Base-by-base conservation (phyloP, 2,888 invertebrate species). In the Limnephilus lunatus region DNA sequence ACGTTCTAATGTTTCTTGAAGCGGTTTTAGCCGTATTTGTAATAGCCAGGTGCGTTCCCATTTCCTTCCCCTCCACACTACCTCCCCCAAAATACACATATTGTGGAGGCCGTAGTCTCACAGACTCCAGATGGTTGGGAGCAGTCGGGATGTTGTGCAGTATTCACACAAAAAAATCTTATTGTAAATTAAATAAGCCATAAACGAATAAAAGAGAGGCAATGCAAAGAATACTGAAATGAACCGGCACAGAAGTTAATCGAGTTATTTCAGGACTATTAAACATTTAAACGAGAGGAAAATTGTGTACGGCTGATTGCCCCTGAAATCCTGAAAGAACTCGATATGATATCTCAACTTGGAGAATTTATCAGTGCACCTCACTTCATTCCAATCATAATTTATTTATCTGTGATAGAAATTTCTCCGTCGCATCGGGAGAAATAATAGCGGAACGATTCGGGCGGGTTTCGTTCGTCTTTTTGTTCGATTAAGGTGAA, bases 211-310 rank as follows among this genome's bases (percentile, higher is more conserved):
- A 48, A 48, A 48, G 15, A 15, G 48, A 48, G 15, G 48, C 15
- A 4, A 48, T 5, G 5, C 1, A 68, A 68, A 68, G 68, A 68
- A 68, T 25, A 68, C 19, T 3, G 25, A 68, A 68, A 19, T 68
- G 68, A 68, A 68, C 68, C 68, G 1, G 25, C 53, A 68, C 68
- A 68, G 68, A 68, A 68, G 68, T 68, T 68, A 68, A 68, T 25
- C 68, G 85, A 14, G 14, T 85, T 85, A 85, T 39, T 44, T 85
- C 85, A 11, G 30, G 85, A n/a, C 85, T 85, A 85, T 85, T 85
- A 39, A 85, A 25, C 44, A 85, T 85, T 39, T 14, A 85, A 31
- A 85, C 85, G 85, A 44, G 85, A n/a, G 85, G 85, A 85, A 85
- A 39, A 44, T 85, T 85, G 39, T 85, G 14, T 44, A 35, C n/a